Base-by-base conservation (phyloP, 2,888 invertebrate genomes). In the Micoletzkya japonica region DNA sequence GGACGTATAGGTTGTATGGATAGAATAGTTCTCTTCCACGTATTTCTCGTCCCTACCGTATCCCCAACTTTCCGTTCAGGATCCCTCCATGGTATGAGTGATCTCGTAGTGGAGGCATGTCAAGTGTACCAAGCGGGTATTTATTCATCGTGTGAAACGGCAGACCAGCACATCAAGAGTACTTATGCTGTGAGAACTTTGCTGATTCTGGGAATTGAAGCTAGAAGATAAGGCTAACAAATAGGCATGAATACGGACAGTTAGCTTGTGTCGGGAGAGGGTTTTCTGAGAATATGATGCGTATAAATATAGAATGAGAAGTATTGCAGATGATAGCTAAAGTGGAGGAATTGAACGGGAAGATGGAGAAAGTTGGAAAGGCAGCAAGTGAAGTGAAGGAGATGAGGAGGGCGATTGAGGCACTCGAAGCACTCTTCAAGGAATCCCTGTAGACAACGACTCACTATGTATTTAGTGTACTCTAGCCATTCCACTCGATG, bases 291-390 rank as follows among this genome's bases (percentile, higher is more conserved):
- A n/a, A n/a, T n/a, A n/a, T n/a, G n/a, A n/a, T n/a, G n/a, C n/a
- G n/a, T n/a, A n/a, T n/a, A n/a, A n/a, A n/a, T n/a, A n/a, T n/a
- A n/a, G 50, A 6, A 7, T 36, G 44, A 59, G 26, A 63, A 28
- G 17, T 26, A n/a, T 56, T 81, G 63, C 64, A 81, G 79, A 79
- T 84, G 77, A 60, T 84, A 37, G 82, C 84, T 2, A 84, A 84
- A 72, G 76, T 82, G 17, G 84, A 84, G 67, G 84, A 84, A 70
- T 75, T 84, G 20, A 82, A 77, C 73, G 74, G 74, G 24, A 72
- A 78, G n/a, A 76, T 84, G 79, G 73, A 73, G 37, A 76, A 77
- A 57, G 73, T 82, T 7, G 72, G 76, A 37, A 80, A 81, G 60
- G 59, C 83, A 30, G 75, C 82, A 7, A 74, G 71, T 26, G 81